Evolutionary conservation across 2,113 vertebrate species (phyloP).

Genomic region (human): DNA sequence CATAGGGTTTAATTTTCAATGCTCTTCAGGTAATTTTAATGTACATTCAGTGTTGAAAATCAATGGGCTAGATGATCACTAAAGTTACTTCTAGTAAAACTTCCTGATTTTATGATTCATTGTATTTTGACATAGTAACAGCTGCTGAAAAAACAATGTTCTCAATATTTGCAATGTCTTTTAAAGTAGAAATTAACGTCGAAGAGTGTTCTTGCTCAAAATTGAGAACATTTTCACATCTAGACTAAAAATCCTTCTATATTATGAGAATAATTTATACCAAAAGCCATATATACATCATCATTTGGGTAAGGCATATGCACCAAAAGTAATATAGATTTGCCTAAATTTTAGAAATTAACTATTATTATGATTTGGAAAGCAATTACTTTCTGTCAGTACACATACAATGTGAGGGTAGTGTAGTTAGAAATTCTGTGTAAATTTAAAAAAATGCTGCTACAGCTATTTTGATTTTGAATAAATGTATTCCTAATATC

Average conservation of each 20-base stretch:
- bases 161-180: neutral
- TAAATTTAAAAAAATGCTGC: neutral
- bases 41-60: neutral
- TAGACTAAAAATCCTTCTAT: neutral
- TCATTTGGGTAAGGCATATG: neutral
- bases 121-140: neutral
- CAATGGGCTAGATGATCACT: neutral
- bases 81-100: slow-evolving; percentile 24
- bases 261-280: slow-evolving; percentile 8
- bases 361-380: neutral
- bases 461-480: slow-evolving; percentile 41
- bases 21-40: neutral
- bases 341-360: slow-evolving; percentile 3
- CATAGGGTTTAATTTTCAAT: slow-evolving; percentile 1
- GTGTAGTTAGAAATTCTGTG: neutral
- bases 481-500: slow-evolving; percentile 29
- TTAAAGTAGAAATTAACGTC: neutral
- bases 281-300: neutral
- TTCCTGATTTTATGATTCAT: slow-evolving; percentile 42
- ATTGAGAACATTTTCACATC: neutral
- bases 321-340: slow-evolving; percentile 19
- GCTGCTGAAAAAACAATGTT: neutral
- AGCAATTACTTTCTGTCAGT: neutral
- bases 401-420: neutral
- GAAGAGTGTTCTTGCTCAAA: slow-evolving; percentile 31